Conservation (phyloP, 2,797 vertebrate species). For the Gastrophryne carolinensis region DNA sequence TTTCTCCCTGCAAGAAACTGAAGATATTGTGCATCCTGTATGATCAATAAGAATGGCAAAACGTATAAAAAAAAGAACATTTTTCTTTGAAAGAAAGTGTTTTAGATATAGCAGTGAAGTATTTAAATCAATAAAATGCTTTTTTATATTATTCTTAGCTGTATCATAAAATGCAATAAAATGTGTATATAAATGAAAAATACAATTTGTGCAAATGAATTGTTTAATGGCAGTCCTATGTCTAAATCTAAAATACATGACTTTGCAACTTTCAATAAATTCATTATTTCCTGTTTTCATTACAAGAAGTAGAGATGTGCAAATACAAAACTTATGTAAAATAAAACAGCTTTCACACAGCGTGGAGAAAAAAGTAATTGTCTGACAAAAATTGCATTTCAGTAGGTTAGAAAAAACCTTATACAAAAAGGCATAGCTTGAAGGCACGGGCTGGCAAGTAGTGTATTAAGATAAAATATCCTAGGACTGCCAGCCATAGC, state of each 20-base stretch:
- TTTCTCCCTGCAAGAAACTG: too few species aligned
- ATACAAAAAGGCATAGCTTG: neutral
- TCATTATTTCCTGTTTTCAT: conserved; percentile 1
- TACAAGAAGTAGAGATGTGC: neutral
- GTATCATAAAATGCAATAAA: too few species aligned
- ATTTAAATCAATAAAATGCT: too few species aligned
- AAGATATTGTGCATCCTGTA: too few species aligned
- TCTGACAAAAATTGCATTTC: conserved; percentile 19
- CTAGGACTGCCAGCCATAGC: conserved; percentile 24
- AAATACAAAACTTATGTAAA: conserved; percentile 14
- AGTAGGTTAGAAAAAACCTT: conserved; percentile 2
- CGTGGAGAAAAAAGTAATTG: conserved; percentile 8
- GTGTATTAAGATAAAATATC: conserved; percentile 42
- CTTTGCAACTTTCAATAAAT: neutral
- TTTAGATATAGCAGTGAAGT: too few species aligned
- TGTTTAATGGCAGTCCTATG: neutral
- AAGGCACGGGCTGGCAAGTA: neutral
- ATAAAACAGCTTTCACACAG: conserved; percentile 12
- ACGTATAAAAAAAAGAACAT: too few species aligned
- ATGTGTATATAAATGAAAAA: too few species aligned
- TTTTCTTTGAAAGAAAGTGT: too few species aligned
- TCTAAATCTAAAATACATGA: neutral
- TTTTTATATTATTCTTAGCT: too few species aligned
- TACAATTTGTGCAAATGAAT: too few species aligned
- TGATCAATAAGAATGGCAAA: too few species aligned